phyloP scores from a whole-genome alignment of 2,113 vertebrate species.

The Poeciliopsis retropinna region DNA sequence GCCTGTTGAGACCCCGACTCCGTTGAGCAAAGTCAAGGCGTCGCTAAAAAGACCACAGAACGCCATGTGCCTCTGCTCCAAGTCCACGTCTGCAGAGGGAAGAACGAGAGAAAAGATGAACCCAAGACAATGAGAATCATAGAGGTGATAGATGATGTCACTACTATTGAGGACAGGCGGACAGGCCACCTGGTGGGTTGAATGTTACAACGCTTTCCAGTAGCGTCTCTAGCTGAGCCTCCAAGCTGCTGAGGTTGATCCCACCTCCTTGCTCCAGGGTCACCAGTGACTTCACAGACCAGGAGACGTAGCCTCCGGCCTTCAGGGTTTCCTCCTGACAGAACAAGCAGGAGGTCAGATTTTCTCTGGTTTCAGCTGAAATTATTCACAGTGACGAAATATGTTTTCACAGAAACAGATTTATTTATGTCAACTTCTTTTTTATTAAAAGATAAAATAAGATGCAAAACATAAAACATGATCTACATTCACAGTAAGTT shows the following conservation, averaged over 20 bases:
- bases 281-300: slow-evolving; percentile 84
- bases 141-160: neutral
- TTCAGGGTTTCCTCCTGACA: slow-evolving; percentile 72
- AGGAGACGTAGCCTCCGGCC: slow-evolving; percentile 58
- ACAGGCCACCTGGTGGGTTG: slow-evolving; percentile 86
- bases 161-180: neutral
- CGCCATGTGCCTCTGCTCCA: slow-evolving; percentile 91
- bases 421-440: neutral
- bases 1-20: slow-evolving; percentile 84
- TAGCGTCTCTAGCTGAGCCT: slow-evolving; percentile 88
- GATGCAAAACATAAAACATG: too few species aligned
- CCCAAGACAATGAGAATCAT: neutral
- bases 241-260: slow-evolving; percentile 84
- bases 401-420: neutral
- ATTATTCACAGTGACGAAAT: neutral
- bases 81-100: slow-evolving; percentile 81
- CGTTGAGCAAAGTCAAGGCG: slow-evolving; percentile 89
- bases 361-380: neutral
- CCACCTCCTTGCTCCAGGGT: slow-evolving; percentile 89
- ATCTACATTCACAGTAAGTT: neutral
- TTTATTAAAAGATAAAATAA: too few species aligned
- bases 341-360: neutral
- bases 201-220: slow-evolving; percentile 89
- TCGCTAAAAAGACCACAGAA: slow-evolving; percentile 91
- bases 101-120: neutral